phyloP scores from a whole-genome alignment of 64 coral and sea anemone genomes.

The Montipora sp. region DNA sequence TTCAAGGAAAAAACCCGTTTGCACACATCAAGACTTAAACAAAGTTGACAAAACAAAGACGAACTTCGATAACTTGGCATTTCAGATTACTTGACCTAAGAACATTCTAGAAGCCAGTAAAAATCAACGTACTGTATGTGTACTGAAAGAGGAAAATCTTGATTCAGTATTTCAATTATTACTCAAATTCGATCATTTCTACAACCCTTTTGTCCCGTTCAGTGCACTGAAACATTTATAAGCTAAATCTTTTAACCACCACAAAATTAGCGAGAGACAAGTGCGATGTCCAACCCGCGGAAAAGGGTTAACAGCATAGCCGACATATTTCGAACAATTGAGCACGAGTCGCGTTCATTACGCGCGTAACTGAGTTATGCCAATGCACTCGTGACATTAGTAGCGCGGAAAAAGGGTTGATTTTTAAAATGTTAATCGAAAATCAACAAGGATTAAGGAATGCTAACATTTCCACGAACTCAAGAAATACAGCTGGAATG shows the following conservation, averaged over 20 bases:
- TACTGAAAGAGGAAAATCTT: neutral
- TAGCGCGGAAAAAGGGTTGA: neutral
- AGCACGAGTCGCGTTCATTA: constrained; percentile 61
- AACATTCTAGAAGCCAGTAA: neutral
- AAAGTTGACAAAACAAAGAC: neutral
- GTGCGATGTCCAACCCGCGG: constrained; percentile 57
- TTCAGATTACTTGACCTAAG: neutral
- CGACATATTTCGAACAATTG: constrained; percentile 92
- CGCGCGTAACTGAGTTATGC: constrained; percentile 21
- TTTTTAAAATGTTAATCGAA: neutral
- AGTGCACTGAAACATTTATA: neutral
- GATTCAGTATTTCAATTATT: neutral
- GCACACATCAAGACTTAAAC: neutral
- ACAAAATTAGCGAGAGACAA: constrained; percentile 19
- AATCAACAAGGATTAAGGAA: constrained; percentile 14
- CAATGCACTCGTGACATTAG: constrained; percentile 13
- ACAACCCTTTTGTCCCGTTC: neutral
- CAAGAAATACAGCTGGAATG: constrained; percentile 26
- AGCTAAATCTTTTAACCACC: neutral
- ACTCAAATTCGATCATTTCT: neutral
- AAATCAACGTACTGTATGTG: neutral
- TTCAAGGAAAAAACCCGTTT: neutral
- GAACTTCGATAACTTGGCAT: neutral
- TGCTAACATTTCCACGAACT: constrained; percentile 58
- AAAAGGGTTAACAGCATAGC: constrained; percentile 84